Percentiles rank a stretch among this genome's conserved stretches.
Conservation (phyloP, 2,113 vertebrate genomes). For the Monarcha castaneiventris region DNA sequence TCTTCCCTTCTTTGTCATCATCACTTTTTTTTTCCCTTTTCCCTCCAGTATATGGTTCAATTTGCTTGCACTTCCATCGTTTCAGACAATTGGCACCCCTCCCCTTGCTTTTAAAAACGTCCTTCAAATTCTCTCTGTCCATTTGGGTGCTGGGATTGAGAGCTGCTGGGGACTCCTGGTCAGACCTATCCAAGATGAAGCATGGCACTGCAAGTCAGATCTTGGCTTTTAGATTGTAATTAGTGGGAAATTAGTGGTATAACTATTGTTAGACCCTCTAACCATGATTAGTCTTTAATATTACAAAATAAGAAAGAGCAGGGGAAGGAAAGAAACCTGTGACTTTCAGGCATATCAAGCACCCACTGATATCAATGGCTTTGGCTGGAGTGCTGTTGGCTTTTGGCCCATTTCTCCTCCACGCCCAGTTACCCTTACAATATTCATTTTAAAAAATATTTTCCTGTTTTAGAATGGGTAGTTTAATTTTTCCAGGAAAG, state of each 20-base stretch:
- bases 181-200: not conserved
- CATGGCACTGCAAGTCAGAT: rapidly evolving
- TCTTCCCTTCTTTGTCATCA: not conserved
- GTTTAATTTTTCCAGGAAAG: not conserved
- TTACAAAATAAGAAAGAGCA: not conserved
- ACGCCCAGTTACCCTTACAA: not conserved
- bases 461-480: not conserved
- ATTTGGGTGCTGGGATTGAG: not conserved
- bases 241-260: not conserved
- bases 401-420: not conserved
- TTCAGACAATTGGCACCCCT: not conserved
- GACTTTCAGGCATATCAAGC: not conserved
- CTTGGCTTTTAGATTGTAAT: not conserved
- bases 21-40: rapidly evolving
- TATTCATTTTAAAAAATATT: not conserved
- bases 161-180: not conserved
- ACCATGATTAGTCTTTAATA: not conserved
- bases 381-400: not conserved
- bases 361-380: not conserved
- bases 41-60: not conserved
- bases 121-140: not conserved
- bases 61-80: not conserved
- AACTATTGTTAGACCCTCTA: not conserved
- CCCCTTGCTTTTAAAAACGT: not conserved
- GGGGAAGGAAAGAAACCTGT: not conserved